Evolutionary conservation across 2,113 vertebrate species (phyloP).

Genomic region (Centropristis striata): DNA sequence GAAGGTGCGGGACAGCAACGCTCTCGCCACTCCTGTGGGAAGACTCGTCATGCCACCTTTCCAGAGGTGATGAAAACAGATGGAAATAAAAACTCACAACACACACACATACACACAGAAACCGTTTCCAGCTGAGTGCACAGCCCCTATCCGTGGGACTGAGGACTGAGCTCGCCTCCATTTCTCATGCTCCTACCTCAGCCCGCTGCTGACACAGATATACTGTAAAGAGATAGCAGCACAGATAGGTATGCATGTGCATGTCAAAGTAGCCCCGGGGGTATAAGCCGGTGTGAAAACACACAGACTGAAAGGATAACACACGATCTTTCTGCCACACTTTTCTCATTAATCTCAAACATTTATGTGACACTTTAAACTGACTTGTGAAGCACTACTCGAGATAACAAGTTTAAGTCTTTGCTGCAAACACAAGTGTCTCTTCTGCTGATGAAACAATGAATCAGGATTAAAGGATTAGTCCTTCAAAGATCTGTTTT

Average conservation of each 20-base stretch:
- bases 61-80: conserved; percentile 74
- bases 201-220: conserved; percentile 80
- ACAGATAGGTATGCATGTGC: conserved; percentile 71
- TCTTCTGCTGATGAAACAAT: conserved; percentile 47
- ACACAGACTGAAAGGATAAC: conserved; percentile 34
- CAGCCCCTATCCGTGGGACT: conserved; percentile 77
- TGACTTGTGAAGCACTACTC: conserved; percentile 23
- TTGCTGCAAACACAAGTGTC: conserved; percentile 49
- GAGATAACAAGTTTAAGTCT: conserved; percentile 44
- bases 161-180: conserved; percentile 73
- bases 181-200: conserved; percentile 78
- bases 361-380: conserved; percentile 39
- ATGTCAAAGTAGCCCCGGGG: conserved; percentile 56
- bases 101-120: conserved; percentile 44
- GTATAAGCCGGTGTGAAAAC: conserved; percentile 42
- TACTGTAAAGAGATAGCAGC: conserved; percentile 74
- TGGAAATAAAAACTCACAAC: conserved; percentile 56
- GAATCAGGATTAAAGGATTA: conserved; percentile 66
- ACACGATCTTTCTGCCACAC: conserved; percentile 25
- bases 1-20: conserved; percentile 51
- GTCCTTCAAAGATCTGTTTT: conserved; percentile 63
- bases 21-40: conserved; percentile 73
- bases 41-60: conserved; percentile 76
- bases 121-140: conserved; percentile 69
- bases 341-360: conserved; percentile 52